Evolutionary conservation across 35 echinoderm and acorn worm species (phyloP).

Genomic region (Heliocidaris erythrogramma): DNA sequence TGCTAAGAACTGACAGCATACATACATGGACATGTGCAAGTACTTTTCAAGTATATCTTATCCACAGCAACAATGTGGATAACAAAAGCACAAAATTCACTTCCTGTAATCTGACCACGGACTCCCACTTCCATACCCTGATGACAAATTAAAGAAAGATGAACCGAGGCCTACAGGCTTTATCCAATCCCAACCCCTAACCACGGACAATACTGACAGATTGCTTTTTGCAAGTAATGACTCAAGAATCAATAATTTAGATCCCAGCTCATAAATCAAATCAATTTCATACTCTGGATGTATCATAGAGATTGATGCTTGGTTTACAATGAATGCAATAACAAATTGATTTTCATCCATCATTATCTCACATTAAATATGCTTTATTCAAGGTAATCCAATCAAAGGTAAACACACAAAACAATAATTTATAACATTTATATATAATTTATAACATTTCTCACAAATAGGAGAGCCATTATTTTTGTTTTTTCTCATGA

Average conservation of each 20-base stretch:
- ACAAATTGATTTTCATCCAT: background rate
- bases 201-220: background rate
- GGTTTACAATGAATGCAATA: background rate
- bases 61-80: too few relatives aligned
- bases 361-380: background rate
- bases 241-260: slow-evolving; percentile 13
- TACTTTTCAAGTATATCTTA: too few relatives aligned
- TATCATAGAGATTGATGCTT: background rate
- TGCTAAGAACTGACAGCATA: too few relatives aligned
- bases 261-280: background rate
- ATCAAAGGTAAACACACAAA: background rate
- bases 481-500: too few relatives aligned
- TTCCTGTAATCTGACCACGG: background rate
- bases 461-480: too few relatives aligned
- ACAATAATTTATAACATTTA: too few relatives aligned
- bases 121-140: background rate
- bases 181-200: background rate
- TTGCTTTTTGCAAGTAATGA: background rate
- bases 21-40: too few relatives aligned
- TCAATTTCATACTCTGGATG: background rate
- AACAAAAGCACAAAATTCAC: background rate
- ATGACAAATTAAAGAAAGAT: background rate
- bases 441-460: too few relatives aligned
- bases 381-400: background rate
- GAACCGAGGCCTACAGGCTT: background rate